A percentile compares a stretch with the other conserved stretches of the same genome.
Evolutionary conservation across 1,140 invertebrate species (phyloP).

Genomic region (Trachelipus rathkii): DNA sequence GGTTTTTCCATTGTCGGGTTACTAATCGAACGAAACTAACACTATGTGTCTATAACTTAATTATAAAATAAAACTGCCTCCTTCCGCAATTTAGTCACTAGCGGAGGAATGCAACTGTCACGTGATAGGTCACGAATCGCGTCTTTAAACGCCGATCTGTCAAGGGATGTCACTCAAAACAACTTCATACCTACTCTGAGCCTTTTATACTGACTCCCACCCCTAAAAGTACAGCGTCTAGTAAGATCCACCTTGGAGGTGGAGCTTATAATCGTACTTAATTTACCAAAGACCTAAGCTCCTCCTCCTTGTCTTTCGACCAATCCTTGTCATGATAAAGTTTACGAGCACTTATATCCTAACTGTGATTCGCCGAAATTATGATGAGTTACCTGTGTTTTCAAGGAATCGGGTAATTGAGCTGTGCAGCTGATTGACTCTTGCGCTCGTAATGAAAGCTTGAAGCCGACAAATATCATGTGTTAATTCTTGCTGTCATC

Average conservation of each 20-base stretch:
- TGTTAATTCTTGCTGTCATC: constrained; percentile 44
- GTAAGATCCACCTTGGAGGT: not conserved
- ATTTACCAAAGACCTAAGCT: not conserved
- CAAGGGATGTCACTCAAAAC: constrained; percentile 34
- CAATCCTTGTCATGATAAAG: not conserved
- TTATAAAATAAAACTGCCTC: not conserved
- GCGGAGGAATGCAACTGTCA: not conserved
- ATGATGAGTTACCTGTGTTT: constrained; percentile 17
- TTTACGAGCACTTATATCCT: not conserved
- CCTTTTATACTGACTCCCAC: constrained; percentile 43
- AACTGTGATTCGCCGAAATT: constrained; percentile 20
- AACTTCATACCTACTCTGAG: constrained; percentile 37
- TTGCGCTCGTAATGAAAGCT: constrained; percentile 43
- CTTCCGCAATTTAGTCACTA: not conserved
- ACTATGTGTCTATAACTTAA: no score
- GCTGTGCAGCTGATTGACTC: constrained; percentile 42
- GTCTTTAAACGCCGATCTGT: constrained; percentile 30
- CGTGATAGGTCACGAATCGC: constrained; percentile 24
- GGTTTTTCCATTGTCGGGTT: not conserved
- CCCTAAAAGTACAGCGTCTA: constrained; percentile 22
- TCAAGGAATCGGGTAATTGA: constrained; percentile 37
- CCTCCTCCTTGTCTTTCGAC: constrained; percentile 7
- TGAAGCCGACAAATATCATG: constrained; percentile 44
- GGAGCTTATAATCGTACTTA: constrained; percentile 2
- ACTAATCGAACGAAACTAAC: not conserved